phyloP scores from a whole-genome alignment of 2,113 vertebrate species.

The Pachypanchax playfairii region DNA sequence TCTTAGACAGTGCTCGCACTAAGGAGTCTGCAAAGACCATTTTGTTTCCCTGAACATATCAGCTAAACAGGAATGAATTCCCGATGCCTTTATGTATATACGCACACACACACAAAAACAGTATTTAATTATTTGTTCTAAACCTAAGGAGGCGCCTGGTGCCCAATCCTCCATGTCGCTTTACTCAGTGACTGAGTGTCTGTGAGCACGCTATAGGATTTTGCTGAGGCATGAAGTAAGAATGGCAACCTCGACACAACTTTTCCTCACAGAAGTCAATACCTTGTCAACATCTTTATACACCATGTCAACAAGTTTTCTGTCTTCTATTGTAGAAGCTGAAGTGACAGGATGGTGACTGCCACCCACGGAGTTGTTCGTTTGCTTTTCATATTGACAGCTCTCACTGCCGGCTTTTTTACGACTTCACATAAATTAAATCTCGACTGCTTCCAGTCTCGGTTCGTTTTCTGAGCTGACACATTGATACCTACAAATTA shows the following conservation, averaged over 20 bases:
- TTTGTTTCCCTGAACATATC: conserved; percentile 68
- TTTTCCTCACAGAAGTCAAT: conserved; percentile 55
- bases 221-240: conserved; percentile 25
- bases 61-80: conserved; percentile 47
- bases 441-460: conserved; percentile 2
- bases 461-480: conserved; percentile 26
- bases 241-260: conserved; percentile 43
- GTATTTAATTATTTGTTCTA: conserved; percentile 68
- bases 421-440: conserved; percentile 17
- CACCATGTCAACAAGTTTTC: conserved; percentile 57
- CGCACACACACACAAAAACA: conserved; percentile 30
- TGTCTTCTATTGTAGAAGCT: conserved; percentile 37
- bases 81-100: conserved; percentile 49
- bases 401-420: conserved; percentile 13
- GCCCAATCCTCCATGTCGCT: conserved; percentile 48
- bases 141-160: conserved; percentile 37
- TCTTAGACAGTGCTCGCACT: conserved; percentile 57
- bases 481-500: conserved; percentile 31
- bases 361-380: conserved; percentile 38
- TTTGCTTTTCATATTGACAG: conserved; percentile 26
- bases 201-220: conserved; percentile 14
- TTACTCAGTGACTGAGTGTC: conserved; percentile 42
- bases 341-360: conserved; percentile 54
- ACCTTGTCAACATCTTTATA: conserved; percentile 63
- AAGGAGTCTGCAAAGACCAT: conserved; percentile 58